Percentiles rank a stretch among this genome's conserved stretches.
Conservation (phyloP, 2,888 invertebrate species). For the Timandra comae region DNA sequence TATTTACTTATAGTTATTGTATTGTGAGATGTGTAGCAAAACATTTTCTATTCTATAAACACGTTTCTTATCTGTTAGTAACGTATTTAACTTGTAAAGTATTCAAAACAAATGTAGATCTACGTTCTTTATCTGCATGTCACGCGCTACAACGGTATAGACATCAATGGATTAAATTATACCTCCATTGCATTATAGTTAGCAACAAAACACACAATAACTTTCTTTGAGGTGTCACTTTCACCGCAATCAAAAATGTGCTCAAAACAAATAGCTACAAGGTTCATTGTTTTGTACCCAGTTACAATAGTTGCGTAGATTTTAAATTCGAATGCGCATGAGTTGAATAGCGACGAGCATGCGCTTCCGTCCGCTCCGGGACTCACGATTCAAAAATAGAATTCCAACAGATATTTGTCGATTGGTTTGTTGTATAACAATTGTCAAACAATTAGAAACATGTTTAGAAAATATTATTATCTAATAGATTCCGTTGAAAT, state of each 20-base stretch:
- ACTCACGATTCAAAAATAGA: constrained; percentile 19
- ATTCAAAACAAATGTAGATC: constrained; percentile 19
- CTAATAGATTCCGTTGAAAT: too few species aligned
- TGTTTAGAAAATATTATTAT: too few species aligned
- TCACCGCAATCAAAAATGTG: constrained; percentile 35
- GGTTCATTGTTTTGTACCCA: constrained; percentile 26
- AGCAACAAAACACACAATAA: constrained; percentile 37
- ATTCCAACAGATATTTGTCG: constrained; percentile 6
- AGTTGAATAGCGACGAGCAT: constrained; percentile 47
- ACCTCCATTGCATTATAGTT: constrained; percentile 24
- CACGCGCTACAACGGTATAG: constrained; percentile 46
- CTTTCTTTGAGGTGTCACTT: constrained; percentile 55
- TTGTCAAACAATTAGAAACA: constrained; percentile 4
- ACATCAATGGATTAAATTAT: constrained; percentile 51
- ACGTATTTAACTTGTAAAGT: too few species aligned
- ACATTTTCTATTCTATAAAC: too few species aligned
- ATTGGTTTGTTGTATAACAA: constrained; percentile 2
- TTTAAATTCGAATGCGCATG: constrained; percentile 35
- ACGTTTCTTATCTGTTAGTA: too few species aligned
- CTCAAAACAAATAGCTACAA: constrained; percentile 17
- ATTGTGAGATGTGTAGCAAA: too few species aligned
- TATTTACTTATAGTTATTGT: too few species aligned
- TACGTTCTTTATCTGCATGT: constrained; percentile 37
- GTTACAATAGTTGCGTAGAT: constrained; percentile 22
- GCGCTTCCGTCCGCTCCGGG: constrained; percentile 45